These are phyloP conservation scores for Enteromius treurensis DNA, from an alignment of 2,797 vertebrate species.

Conservation along the genomic window DNA sequence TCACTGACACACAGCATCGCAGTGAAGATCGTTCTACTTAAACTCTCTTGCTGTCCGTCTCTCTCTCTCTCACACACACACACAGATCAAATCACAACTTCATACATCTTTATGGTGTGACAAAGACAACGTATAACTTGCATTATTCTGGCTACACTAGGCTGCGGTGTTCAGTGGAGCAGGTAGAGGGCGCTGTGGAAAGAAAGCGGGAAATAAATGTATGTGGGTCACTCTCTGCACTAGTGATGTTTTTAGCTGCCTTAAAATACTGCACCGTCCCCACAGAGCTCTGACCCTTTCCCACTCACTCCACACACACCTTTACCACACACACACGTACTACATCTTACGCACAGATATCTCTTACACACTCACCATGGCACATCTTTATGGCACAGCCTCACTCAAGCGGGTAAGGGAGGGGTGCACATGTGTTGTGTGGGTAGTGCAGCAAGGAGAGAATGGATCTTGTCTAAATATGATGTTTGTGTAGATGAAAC, in stretches of 20 bases:
- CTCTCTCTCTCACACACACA: background rate
- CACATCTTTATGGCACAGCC: slow-evolving; percentile 20
- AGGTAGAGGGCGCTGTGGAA: slow-evolving; percentile 38
- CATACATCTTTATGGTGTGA: slow-evolving; percentile 16
- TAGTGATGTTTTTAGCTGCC: slow-evolving; percentile 76
- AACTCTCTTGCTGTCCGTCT: background rate
- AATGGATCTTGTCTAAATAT: slow-evolving; percentile 43
- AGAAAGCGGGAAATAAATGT: slow-evolving; percentile 29
- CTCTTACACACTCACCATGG: slow-evolving; percentile 5
- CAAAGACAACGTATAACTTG: background rate
- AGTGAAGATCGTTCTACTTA: background rate
- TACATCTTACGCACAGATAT: slow-evolving; percentile 12
- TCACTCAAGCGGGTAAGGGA: slow-evolving; percentile 8
- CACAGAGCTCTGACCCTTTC: slow-evolving; percentile 51
- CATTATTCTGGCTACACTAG: background rate
- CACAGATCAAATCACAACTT: slow-evolving; percentile 13
- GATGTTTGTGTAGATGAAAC: slow-evolving; percentile 30
- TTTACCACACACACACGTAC: slow-evolving; percentile 13
- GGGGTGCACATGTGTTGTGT: slow-evolving; percentile 35
- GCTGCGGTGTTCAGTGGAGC: slow-evolving; percentile 10
- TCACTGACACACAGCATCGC: slow-evolving; percentile 25
- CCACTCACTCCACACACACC: slow-evolving; percentile 40
- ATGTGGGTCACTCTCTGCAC: slow-evolving; percentile 78
- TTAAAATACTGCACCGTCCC: slow-evolving; percentile 74
- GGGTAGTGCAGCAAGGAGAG: slow-evolving; percentile 23